Percentiles rank a stretch among this genome's conserved stretches.
Conservation (phyloP, 2,113 vertebrate species). For the Seriola quinqueradiata region DNA sequence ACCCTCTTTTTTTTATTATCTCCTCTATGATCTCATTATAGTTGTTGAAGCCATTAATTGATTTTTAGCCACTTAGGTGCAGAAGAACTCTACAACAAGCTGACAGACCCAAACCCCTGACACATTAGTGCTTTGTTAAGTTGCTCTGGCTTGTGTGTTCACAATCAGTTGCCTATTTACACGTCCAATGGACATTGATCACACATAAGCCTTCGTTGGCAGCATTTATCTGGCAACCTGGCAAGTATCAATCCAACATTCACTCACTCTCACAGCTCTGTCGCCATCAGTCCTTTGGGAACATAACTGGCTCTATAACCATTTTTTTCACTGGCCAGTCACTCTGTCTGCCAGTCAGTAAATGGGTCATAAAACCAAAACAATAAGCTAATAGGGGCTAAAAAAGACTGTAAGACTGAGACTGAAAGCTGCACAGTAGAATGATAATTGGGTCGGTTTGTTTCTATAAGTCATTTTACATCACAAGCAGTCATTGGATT, state of each 20-base stretch:
- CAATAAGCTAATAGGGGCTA: not conserved
- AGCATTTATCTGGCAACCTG: constrained; percentile 10
- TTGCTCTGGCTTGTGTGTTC: not conserved
- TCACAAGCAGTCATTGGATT: not conserved
- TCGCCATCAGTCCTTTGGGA: not conserved
- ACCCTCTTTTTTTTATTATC: not conserved
- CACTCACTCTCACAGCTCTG: not conserved
- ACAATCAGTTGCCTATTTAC: not conserved
- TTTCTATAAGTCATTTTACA: not conserved
- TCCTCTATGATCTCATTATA: not conserved
- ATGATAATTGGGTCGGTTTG: not conserved
- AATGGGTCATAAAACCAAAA: constrained; percentile 4
- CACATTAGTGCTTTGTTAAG: constrained; percentile 1
- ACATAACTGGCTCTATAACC: not conserved
- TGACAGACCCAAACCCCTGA: not conserved
- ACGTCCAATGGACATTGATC: not conserved
- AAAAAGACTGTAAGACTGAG: not conserved
- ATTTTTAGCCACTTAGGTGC: not conserved
- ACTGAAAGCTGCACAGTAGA: not conserved
- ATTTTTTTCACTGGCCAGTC: not conserved
- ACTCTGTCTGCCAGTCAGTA: not conserved
- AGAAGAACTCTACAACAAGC: not conserved
- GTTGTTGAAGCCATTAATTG: constrained; percentile 5
- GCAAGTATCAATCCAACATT: not conserved
- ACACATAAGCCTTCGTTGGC: not conserved